Evolutionary conservation across 2,888 invertebrate genomes (phyloP).

Genomic region (Diloba caeruleocephala): DNA sequence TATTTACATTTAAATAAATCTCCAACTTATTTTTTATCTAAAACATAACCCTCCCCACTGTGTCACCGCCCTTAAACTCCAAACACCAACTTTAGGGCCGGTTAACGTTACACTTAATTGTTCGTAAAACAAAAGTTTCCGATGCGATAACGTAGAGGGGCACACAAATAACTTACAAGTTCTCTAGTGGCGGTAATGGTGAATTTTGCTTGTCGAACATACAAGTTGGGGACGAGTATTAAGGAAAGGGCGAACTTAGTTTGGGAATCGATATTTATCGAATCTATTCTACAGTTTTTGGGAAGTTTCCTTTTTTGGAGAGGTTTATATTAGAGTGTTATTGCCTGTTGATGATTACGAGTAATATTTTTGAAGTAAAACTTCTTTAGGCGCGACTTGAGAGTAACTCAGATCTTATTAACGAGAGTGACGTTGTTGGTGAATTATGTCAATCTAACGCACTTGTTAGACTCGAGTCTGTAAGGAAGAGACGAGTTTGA

Average conservation of each 20-base stretch:
- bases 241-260: background rate
- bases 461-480: too few species aligned
- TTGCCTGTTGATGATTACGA: too few species aligned
- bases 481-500: too few species aligned
- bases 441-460: too few species aligned
- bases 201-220: conserved; percentile 36
- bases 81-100: conserved; percentile 71
- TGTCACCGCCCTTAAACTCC: conserved; percentile 55
- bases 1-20: too few species aligned
- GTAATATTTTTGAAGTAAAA: too few species aligned
- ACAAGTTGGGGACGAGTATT: conserved; percentile 19
- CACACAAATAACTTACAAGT: conserved; percentile 61
- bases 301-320: background rate
- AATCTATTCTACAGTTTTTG: conserved; percentile 1
- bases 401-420: too few species aligned
- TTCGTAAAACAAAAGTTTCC: conserved; percentile 84
- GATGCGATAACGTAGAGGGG: conserved; percentile 72
- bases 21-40: too few species aligned
- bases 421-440: too few species aligned
- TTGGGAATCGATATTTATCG: conserved; percentile 4
- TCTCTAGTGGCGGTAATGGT: conserved; percentile 40
- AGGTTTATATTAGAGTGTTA: too few species aligned
- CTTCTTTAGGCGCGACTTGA: too few species aligned
- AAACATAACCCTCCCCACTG: conserved; percentile 46
- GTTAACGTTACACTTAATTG: conserved; percentile 84